Evolutionary conservation across 2,113 vertebrate genomes (phyloP).

Genomic region (Callipepla squamata): DNA sequence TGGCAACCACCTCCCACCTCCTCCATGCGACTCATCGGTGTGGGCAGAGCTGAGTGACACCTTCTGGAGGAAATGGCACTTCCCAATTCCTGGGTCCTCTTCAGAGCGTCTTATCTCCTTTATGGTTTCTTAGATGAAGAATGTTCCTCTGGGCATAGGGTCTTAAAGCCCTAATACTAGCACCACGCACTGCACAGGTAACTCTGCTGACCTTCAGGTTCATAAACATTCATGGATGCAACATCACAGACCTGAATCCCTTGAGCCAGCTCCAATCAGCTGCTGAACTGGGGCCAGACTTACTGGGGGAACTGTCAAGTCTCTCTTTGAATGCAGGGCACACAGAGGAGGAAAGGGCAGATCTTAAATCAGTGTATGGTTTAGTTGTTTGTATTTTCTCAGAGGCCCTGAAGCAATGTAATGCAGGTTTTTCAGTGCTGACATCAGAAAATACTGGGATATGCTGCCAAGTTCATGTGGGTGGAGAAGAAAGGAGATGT

Average conservation of each 20-base stretch:
- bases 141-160: neutral
- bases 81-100: neutral
- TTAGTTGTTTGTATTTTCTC: slow-evolving; percentile 53
- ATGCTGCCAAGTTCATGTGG: slow-evolving; percentile 47
- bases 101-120: neutral
- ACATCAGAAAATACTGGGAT: slow-evolving; percentile 41
- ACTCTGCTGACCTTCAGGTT: neutral
- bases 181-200: neutral
- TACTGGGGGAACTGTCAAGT: neutral
- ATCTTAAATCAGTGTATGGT: neutral
- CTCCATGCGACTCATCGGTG: neutral
- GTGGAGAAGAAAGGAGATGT: slow-evolving; percentile 50
- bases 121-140: neutral
- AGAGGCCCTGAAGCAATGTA: slow-evolving; percentile 2
- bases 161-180: neutral
- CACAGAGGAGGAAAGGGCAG: slow-evolving; percentile 2
- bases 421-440: slow-evolving; percentile 42
- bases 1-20: neutral
- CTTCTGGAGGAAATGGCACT: neutral
- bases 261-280: neutral
- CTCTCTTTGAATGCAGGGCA: neutral
- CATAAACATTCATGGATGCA: rapidly evolving
- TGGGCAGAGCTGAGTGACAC: neutral
- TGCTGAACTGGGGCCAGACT: neutral
- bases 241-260: neutral